Conservation (phyloP, 2,888 invertebrate species). For the Zaprionus lineosus region DNA sequence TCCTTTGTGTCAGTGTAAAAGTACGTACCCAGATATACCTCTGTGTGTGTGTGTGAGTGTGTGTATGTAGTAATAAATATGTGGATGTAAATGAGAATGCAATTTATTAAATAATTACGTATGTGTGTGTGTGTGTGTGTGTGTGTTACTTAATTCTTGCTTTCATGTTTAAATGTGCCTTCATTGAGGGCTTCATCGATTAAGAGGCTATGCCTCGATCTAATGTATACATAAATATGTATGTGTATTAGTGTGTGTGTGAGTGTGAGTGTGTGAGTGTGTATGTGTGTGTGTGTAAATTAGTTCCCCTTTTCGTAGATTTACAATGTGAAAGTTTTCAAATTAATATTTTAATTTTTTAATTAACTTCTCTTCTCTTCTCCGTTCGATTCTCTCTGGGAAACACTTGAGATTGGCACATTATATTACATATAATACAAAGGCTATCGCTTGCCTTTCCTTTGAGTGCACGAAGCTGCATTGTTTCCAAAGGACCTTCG, state of each 20-base stretch:
- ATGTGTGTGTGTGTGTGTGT: slow-evolving; percentile 6
- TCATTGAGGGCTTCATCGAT: slow-evolving; percentile 35
- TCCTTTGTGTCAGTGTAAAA: not conserved
- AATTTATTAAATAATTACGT: not conserved
- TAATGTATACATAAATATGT: slow-evolving; percentile 65
- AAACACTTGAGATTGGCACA: slow-evolving; percentile 65
- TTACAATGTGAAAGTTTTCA: slow-evolving; percentile 5
- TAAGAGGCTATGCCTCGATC: slow-evolving; percentile 71
- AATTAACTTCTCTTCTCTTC: slow-evolving; percentile 5
- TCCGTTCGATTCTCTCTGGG: no score
- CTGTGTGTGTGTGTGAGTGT: slow-evolving; percentile 9
- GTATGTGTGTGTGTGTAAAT: not conserved
- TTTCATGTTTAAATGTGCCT: slow-evolving; percentile 7
- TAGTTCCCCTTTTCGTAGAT: slow-evolving; percentile 3
- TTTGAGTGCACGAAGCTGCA: slow-evolving; percentile 42
- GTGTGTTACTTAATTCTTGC: not conserved
- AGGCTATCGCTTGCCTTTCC: slow-evolving; percentile 27
- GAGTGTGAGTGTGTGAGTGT: slow-evolving; percentile 4
- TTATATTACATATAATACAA: slow-evolving; percentile 76
- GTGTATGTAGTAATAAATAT: not conserved
- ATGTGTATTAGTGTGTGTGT: slow-evolving; percentile 11
- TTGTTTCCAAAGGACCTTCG: slow-evolving; percentile 1
- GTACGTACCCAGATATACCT: not conserved
- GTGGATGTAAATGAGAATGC: no score
- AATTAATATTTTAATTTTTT: not conserved